Evolutionary conservation across 2,797 vertebrate species (phyloP), one percentile per base, ranked within the genome.

Genomic region (Sebastes umbrosus): DNA sequence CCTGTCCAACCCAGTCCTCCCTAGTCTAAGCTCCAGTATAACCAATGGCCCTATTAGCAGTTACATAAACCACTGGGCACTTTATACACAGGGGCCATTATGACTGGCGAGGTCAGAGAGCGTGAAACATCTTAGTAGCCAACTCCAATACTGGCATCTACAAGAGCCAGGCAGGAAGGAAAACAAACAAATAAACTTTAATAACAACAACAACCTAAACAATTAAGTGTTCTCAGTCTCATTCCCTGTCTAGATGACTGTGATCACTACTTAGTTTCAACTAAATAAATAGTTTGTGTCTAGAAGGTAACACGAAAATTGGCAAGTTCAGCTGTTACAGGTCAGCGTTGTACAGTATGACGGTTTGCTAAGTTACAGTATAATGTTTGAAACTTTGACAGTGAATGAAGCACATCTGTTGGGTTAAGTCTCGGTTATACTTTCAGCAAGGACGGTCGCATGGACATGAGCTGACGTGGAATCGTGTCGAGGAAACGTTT

Each of bases 51-150:
- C 86, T 81, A 82, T 92, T 89, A 91, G 87, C 69, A 62, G 89
- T 92, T 91, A 92, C 86, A 93, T 92, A 93, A 93, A 84, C 81
- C 71, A 84, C 64, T 84, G 75, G 88, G 71, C 63, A 73, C 75
- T 84, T 84, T 65, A 82, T 59, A 87, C 84, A 91, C 73, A 79
- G 65, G 29, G 32, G 43, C 57, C 46, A 68, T 87, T 86, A 85
- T 87, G 85, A 88, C 59, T 71, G 69, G 43, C 13, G 36, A 76
- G 80, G 77, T 88, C 80, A 84, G 80, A 77, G 85, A 72, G 82
- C 39, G 58, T 85, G 79, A 87, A 90, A 83, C 34, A 75, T 82
- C 72, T 58, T 59, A 50, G 54, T 54, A 65, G 81, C 74, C 83
- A 86, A 85, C 63, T 83, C 67, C 75, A 75, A 78, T 24, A 79